Conservation (phyloP, 2,113 vertebrate species). For the Urocolius indicus region DNA sequence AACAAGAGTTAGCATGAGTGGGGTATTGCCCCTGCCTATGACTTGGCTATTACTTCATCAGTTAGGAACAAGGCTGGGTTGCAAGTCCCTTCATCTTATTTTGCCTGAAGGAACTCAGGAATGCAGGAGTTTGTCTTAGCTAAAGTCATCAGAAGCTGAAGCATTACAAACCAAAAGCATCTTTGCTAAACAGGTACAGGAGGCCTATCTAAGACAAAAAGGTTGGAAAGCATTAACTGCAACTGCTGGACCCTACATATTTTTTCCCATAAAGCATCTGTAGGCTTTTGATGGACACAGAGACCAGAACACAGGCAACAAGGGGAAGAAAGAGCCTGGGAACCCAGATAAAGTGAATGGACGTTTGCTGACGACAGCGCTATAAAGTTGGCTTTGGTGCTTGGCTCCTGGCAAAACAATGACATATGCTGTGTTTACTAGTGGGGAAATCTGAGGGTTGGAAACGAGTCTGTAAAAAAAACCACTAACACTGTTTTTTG, state of each 20-base stretch:
- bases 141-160: background rate
- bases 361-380: slow-evolving; percentile 3
- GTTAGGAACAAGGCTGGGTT: background rate
- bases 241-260: background rate
- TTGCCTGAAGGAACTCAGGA: background rate
- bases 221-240: fast-evolving
- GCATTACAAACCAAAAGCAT: background rate
- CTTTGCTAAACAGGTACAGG: background rate
- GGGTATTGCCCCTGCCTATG: background rate
- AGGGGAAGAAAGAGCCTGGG: slow-evolving; percentile 25
- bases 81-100: slow-evolving; percentile 4
- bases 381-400: slow-evolving; percentile 30
- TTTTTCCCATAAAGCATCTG: background rate
- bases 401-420: slow-evolving; percentile 51
- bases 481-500: slow-evolving; percentile 30
- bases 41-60: background rate
- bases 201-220: background rate
- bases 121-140: background rate
- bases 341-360: slow-evolving; percentile 30
- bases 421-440: slow-evolving; percentile 57
- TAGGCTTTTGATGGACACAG: background rate
- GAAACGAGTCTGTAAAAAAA: slow-evolving; percentile 63
- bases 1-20: background rate
- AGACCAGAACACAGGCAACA: background rate
- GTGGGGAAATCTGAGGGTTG: slow-evolving; percentile 54